Evolutionary conservation across 2,888 invertebrate species (phyloP).

Genomic region (Netelia virgata): DNA sequence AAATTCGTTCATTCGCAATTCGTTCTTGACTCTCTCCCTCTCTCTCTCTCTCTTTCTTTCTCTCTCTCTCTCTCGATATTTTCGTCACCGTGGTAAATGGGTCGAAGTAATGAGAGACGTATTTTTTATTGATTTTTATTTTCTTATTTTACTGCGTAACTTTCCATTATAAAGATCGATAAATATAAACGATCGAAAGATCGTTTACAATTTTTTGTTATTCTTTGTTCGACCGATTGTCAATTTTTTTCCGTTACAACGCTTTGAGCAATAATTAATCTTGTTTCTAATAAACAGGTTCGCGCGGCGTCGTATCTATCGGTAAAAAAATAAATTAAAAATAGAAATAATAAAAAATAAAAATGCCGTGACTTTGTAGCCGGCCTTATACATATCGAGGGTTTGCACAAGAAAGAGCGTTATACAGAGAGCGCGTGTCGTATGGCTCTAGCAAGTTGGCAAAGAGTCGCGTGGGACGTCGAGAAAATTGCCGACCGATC

Average conservation of each 20-base stretch:
- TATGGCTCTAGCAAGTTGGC: not conserved
- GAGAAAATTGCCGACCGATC: conserved; percentile 68
- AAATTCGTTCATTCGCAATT: conserved; percentile 61
- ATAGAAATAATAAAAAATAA: too few relatives aligned
- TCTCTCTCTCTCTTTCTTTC: too few relatives aligned
- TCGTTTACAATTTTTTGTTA: conserved; percentile 16
- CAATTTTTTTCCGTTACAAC: not conserved
- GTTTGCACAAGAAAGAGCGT: not conserved
- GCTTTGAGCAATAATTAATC: not conserved
- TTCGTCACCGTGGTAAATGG: conserved; percentile 35
- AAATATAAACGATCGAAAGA: not conserved
- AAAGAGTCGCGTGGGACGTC: conserved; percentile 63
- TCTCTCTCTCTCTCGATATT: conserved; percentile 38
- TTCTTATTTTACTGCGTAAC: not conserved
- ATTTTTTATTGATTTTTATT: not conserved
- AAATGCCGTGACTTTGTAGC: too few relatives aligned
- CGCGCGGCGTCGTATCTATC: too few relatives aligned
- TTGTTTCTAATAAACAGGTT: too few relatives aligned
- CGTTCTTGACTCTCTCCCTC: conserved; percentile 35
- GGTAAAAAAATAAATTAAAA: too few relatives aligned
- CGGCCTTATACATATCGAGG: not conserved
- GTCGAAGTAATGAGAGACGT: conserved; percentile 34
- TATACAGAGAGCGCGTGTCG: conserved; percentile 7
- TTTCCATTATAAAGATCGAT: too few relatives aligned
- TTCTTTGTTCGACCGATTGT: not conserved